Evolutionary conservation across 2,113 vertebrate species (phyloP), one percentile per base, ranked within the genome.

Genomic region (Hydropotes inermis): DNA sequence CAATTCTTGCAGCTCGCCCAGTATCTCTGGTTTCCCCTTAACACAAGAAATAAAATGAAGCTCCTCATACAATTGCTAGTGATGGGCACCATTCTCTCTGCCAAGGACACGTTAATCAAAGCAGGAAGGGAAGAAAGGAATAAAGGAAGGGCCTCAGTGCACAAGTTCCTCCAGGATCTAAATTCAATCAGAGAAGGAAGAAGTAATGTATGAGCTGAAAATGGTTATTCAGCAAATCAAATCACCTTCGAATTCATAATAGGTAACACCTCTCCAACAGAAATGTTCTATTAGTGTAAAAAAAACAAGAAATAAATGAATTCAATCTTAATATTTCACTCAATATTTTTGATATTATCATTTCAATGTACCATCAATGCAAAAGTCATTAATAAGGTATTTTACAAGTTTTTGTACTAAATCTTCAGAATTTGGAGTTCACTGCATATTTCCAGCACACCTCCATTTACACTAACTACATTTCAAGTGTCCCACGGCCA

Each of bases 301-400:
- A 43, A 86, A 86, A 23, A 88, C 1, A 67, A 60, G 45, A 87
- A 93, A 67, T 23, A 79, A 89, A 14, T 67, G n/a, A 81, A 30
- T 93, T 70, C 30, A 82, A 90, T 36, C 70, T 96, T 87, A 52
- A 47, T 4, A 27, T 84, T 94, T 82, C 76, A 83, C 15, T 92
- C 5, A 1, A 6, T 57, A 64, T 60, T 58, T 64, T 84, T 43
- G 12, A 85, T 27, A 94, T 25, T 60, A 36, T 60, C 74, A 45
- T n/a, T 94, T 91, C 58, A 52, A 67, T 15, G 67, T 57, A 1
- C 6, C 60, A 67, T 84, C 54, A 85, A 82, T 21, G 83, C 6
- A 45, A n/a, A 88, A 82, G 58, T 47, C 11, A 50, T 33, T 85
- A 60, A n/a, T 30, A 43, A 79, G 25, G 21, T 47, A 30, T 25